Percentiles rank a stretch among this genome's conserved stretches.
Evolutionary conservation across 2,888 invertebrate species (phyloP).

Genomic region (Acronicta alni): DNA sequence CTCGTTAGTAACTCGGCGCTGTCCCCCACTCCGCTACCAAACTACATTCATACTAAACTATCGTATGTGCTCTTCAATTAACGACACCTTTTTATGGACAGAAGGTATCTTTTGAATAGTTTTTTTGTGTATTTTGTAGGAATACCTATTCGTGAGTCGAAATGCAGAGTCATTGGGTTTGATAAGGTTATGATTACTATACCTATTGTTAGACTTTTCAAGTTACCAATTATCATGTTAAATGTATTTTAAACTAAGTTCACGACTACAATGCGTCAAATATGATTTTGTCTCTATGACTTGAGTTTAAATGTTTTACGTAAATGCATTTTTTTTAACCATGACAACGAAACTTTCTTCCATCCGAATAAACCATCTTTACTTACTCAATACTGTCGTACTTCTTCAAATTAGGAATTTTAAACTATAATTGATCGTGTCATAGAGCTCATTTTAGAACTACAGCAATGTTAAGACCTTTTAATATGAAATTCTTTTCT

Average conservation of each 20-base stretch:
- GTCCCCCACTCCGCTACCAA: slow-evolving; percentile 68
- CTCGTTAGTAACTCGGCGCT: slow-evolving; percentile 84
- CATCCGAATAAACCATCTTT: slow-evolving; percentile 66
- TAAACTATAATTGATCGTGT: slow-evolving; percentile 47
- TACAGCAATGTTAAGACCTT: slow-evolving; percentile 61
- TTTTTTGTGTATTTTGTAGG: slow-evolving; percentile 1
- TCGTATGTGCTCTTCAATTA: slow-evolving; percentile 63
- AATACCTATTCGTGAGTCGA: not conserved
- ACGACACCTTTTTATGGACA: slow-evolving; percentile 50
- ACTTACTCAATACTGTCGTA: slow-evolving; percentile 58
- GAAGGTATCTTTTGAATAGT: not conserved
- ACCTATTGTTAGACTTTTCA: not conserved
- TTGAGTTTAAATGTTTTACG: not conserved
- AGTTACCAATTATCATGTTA: not conserved
- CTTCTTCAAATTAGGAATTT: slow-evolving; percentile 40
- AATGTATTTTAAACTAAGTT: no score
- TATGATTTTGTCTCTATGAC: not conserved
- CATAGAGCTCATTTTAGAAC: slow-evolving; percentile 61
- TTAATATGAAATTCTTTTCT: slow-evolving; percentile 70
- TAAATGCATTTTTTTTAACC: slow-evolving; percentile 64
- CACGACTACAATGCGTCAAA: not conserved
- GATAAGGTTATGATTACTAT: not conserved
- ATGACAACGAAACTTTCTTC: slow-evolving; percentile 57
- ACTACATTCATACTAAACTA: slow-evolving; percentile 64
- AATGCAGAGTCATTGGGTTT: not conserved